Evolutionary conservation across 2,113 vertebrate species (phyloP), one percentile per base, ranked within the genome.

Genomic region (Seriola quinqueradiata): DNA sequence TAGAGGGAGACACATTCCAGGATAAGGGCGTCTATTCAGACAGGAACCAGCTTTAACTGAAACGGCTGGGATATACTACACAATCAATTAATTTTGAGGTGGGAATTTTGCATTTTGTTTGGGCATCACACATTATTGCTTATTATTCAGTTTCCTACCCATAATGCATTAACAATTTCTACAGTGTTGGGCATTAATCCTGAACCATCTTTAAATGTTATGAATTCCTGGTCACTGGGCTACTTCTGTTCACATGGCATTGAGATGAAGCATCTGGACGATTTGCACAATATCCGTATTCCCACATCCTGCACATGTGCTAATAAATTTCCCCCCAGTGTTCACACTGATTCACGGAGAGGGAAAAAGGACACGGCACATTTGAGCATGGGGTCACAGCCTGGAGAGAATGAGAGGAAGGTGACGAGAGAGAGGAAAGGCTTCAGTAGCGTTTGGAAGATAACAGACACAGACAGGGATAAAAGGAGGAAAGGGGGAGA

Each of bases 311-410:
- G 34, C 81, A 75, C 77, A 82, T 74, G 78, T 73, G 65, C 60
- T 66, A 21, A 44, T 76, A 76, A 46, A 79, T 36, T 7, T 6
- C 10, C n/a, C 25, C 50, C 25, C 54, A 46, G 40, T 23, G 60
- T 67, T 38, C 55, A 70, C 42, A 32, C 46, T 0, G 19, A 59
- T 70, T 57, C 64, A 70, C 2, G 3, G 19, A 6, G 32, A 61
- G 38, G 64, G 44, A 19, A 70, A 68, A 28, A 87, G 16, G 70
- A 82, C 40, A 54, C 78, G 38, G 42, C 11, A 83, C 69, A 66
- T 70, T 34, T 28, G 60, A 73, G 46, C 40, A 80, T 87, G 84
- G 87, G 87, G 75, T 90, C 86, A 87, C 57, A 38, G 73, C 42
- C 61, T 38, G 55, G 64, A 73, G 46, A 72, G 74, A 66, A 79